Evolutionary conservation across 2,888 invertebrate species (phyloP).

Genomic region (Pharmacophagus antenor): DNA sequence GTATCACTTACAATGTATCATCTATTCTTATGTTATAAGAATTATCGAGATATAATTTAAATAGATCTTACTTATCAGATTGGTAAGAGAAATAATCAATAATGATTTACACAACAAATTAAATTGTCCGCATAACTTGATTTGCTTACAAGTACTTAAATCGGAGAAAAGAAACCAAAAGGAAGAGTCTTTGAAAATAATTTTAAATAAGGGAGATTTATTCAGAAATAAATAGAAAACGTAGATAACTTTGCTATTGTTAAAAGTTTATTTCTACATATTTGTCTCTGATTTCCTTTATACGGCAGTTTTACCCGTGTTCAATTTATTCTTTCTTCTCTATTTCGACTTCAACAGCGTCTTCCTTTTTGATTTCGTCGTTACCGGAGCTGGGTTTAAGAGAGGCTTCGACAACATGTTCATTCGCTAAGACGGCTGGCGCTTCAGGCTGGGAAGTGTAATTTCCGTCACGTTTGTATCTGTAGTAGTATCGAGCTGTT

Average conservation of each 20-base stretch:
- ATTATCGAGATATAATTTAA: no score
- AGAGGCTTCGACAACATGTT: slow-evolving; percentile 25
- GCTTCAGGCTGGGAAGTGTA: slow-evolving; percentile 36
- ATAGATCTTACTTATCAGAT: no score
- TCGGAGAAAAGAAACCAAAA: neutral
- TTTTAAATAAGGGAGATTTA: neutral
- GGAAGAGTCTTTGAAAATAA: neutral
- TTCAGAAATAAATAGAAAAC: neutral
- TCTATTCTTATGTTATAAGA: no score
- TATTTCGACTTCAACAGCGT: slow-evolving; percentile 11
- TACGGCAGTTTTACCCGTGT: neutral
- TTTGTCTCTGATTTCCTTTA: neutral
- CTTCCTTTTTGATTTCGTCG: slow-evolving; percentile 23
- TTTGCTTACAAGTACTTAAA: no score
- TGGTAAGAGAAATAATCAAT: no score
- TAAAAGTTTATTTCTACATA: slow-evolving; percentile 9
- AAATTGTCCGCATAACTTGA: no score
- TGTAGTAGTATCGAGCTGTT: slow-evolving; percentile 61
- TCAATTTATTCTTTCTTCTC: slow-evolving; percentile 19
- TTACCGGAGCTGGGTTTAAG: slow-evolving; percentile 15
- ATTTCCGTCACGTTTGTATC: slow-evolving; percentile 70
- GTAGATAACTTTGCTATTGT: neutral
- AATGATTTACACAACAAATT: no score
- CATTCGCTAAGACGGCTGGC: slow-evolving; percentile 22
- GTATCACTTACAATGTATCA: no score